A percentile compares a stretch with the other conserved stretches of the same genome.
Conservation (phyloP, 2,797 vertebrate genomes). For the Manis javanica region DNA sequence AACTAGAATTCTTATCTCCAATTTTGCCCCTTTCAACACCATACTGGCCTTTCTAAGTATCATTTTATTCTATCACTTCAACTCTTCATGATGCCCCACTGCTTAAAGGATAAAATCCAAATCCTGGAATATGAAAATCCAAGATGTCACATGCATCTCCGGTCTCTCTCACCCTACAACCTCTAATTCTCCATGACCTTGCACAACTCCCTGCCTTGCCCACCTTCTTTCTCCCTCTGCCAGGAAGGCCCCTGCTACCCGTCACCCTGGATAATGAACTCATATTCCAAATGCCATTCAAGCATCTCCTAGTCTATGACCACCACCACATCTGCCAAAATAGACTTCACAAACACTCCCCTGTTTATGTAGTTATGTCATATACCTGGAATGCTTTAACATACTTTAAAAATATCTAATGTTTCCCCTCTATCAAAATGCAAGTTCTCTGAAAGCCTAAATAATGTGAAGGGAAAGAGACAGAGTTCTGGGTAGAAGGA, state of each 20-base stretch:
- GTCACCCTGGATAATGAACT: background rate
- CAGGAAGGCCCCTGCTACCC: background rate
- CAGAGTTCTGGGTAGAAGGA: background rate
- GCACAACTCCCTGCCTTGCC: background rate
- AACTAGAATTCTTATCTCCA: conserved; percentile 9
- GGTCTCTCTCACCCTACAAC: background rate
- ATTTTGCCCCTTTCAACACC: background rate
- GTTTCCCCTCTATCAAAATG: conserved; percentile 29
- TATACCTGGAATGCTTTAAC: conserved; percentile 1
- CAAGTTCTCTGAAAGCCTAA: conserved; percentile 37
- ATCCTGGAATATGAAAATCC: conserved; percentile 17
- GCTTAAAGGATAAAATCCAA: conserved; percentile 48
- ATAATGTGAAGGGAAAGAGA: background rate
- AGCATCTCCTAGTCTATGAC: background rate
- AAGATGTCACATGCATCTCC: background rate
- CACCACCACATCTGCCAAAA: background rate
- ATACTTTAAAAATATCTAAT: background rate
- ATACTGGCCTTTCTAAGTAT: background rate
- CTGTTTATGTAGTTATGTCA: background rate
- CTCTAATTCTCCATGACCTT: background rate
- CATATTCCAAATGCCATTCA: conserved; percentile 31
- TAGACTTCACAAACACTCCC: background rate
- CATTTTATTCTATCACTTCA: conserved; percentile 12
- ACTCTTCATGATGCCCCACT: background rate
- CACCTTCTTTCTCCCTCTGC: background rate